phyloP scores from a whole-genome alignment of 92 coral and sea anemone species.

The Scolanthus callimorphus region DNA sequence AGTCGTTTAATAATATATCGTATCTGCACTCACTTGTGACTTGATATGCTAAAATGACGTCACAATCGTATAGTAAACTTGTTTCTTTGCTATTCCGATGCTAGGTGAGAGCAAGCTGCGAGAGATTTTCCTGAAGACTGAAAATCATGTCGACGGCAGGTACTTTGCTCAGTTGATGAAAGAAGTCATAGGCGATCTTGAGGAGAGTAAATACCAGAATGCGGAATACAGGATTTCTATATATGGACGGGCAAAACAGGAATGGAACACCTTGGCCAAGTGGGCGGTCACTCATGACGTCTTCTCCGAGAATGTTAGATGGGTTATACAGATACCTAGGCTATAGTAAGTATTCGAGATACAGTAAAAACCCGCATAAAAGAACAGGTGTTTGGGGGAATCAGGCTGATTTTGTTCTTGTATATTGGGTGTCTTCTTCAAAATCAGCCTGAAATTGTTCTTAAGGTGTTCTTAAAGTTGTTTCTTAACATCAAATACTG shows the following conservation, averaged over 20 bases:
- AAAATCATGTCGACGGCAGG: slow-evolving; percentile 77
- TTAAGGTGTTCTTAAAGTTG: no score
- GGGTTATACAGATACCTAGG: slow-evolving; percentile 98
- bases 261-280: slow-evolving; percentile 80
- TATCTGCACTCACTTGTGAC: no score
- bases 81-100: no score
- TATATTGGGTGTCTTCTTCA: no score
- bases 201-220: slow-evolving; percentile 98
- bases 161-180: slow-evolving; percentile 95
- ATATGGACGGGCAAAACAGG: slow-evolving; percentile 82
- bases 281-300: slow-evolving; percentile 79
- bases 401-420: no score
- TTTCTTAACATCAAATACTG: no score
- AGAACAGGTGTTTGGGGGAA: no score
- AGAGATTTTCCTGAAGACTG: slow-evolving; percentile 92
- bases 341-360: slow-evolving; percentile 67
- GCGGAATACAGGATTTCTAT: slow-evolving; percentile 91
- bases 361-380: no score
- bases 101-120: slow-evolving; percentile 92
- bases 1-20: no score
- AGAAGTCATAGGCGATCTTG: slow-evolving; percentile 79
- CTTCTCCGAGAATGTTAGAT: slow-evolving; percentile 81
- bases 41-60: no score
- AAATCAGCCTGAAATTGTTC: no score
- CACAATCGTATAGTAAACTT: no score